These are phyloP conservation scores for Myrmecobius fasciatus DNA, from an alignment of 2,113 vertebrate genomes.

Conservation along the genomic window DNA sequence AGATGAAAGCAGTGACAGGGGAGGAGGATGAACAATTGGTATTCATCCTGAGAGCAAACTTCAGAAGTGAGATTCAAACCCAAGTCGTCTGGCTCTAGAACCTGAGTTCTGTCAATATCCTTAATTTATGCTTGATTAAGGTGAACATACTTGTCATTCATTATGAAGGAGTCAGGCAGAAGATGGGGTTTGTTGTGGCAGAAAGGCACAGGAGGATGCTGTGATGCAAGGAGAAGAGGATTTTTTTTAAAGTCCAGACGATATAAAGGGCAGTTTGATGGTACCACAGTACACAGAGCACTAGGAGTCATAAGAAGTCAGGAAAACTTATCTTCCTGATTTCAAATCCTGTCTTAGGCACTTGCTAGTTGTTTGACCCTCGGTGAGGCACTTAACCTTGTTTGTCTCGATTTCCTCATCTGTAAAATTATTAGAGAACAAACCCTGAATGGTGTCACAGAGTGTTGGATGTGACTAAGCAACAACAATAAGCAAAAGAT, in stretches of 20 bases:
- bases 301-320: too few species aligned
- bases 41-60: not conserved
- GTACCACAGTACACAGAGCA: too few species aligned
- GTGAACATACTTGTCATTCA: not conserved
- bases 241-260: not conserved
- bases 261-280: not conserved
- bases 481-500: not conserved
- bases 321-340: not conserved
- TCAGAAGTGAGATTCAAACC: not conserved
- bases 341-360: too few species aligned
- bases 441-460: too few species aligned
- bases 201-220: not conserved
- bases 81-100: not conserved
- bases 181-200: not conserved
- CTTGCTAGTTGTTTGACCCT: too few species aligned
- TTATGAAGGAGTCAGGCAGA: not conserved
- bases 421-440: too few species aligned
- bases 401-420: too few species aligned
- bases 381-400: too few species aligned
- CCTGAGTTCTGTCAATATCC: not conserved
- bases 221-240: not conserved
- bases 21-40: not conserved
- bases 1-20: not conserved
- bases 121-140: not conserved
- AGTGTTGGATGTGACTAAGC: too few species aligned